Base-by-base conservation (phyloP, 2,113 vertebrate species). In the Rattus norvegicus region DNA sequence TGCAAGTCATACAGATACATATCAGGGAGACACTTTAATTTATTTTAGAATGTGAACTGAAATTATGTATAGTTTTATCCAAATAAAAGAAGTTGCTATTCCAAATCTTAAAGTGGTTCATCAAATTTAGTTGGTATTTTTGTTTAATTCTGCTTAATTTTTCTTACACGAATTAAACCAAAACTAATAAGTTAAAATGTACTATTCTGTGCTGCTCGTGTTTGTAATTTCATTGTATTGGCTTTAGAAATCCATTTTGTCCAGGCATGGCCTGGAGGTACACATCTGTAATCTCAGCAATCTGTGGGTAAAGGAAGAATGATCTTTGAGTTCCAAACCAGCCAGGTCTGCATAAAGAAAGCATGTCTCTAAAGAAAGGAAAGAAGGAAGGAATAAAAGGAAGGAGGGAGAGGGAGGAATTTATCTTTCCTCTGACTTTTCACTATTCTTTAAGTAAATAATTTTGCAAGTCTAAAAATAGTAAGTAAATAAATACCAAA, bases 21-120 rank as follows among this genome's bases (percentile, higher is more conserved):
- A 91, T 88, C n/a, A 92, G 92, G 88, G 39, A 79, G 77, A 20
- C 16, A 77, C 47, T 91, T 75, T 54, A 91, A 73, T 43, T 92
- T 88, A 80, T 89, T 96, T 95, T 96, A 88, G 47, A 93, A 86
- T 92, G 36, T 91, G 43, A 91, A 89, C 8, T 76, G 5, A 77
- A 92, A 92, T 24, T 52, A 7, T 90, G 39, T 84, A 49, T 73
- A 33, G 52, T 22, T 69, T 87, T 96, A 87, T 49, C 20, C 67
- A 92, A 30, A 84, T 95, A 90, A 83, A 92, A 72, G 28, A 16
- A 11, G 2, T 54, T 63, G 19, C 30, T 96, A 8, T 36, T 90
- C 59, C 76, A 83, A 92, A 88, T 79, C 12, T 43, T 43, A 75
- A 75, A 75, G 39, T 20, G 20, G 39, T 4, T 75, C 12, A 79